A percentile compares a stretch with the other conserved stretches of the same genome.
Conservation (phyloP, 53 echinoderm and acorn worm genomes). For the Astropecten irregularis region DNA sequence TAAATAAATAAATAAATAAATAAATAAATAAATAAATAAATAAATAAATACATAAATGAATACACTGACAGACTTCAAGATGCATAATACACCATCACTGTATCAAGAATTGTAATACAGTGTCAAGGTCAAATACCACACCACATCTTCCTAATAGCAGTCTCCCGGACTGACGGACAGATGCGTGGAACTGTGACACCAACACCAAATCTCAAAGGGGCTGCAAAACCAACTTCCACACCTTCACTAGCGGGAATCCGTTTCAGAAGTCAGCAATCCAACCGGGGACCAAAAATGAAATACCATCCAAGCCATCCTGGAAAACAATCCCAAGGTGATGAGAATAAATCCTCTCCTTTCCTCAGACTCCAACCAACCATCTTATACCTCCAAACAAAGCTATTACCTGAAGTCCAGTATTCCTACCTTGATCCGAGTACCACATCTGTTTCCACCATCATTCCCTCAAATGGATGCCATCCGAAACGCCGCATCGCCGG, state of each 20-base stretch:
- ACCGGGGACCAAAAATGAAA: background rate
- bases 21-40: no score
- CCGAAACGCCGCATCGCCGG: background rate
- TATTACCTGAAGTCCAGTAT: background rate
- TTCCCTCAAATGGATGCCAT: slow-evolving; percentile 18
- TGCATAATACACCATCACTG: no score
- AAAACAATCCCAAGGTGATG: background rate
- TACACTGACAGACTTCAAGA: no score
- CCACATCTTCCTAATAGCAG: no score
- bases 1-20: no score
- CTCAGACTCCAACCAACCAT: background rate
- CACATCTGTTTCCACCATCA: slow-evolving; percentile 32
- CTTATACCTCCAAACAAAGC: background rate
- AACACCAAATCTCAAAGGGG: background rate
- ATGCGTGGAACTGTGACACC: background rate
- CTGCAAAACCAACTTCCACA: background rate
- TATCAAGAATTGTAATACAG: no score
- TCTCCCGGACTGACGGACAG: no score
- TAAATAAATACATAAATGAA: no score
- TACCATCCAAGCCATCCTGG: background rate
- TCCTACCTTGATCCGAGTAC: no score
- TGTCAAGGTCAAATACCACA: no score
- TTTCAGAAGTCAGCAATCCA: background rate
- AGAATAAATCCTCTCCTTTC: background rate
- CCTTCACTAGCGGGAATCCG: background rate